These are phyloP conservation scores for Squalus acanthias DNA, from an alignment of 2,797 vertebrate species.

Conservation along the genomic window DNA sequence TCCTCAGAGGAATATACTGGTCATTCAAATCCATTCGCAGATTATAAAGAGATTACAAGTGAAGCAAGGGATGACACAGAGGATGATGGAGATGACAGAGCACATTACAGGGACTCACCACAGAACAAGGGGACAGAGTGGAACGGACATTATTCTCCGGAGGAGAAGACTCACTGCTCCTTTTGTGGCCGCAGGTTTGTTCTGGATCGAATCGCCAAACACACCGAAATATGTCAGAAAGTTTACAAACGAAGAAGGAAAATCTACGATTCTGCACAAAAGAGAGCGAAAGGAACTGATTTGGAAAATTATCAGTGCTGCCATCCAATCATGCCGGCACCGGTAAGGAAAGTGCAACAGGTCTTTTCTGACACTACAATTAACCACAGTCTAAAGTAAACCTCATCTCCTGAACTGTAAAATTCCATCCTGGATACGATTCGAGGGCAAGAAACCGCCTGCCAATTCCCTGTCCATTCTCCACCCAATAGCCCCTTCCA, in stretches of 20 bases:
- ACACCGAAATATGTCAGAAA: slow-evolving; percentile 64
- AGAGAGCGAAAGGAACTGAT: slow-evolving; percentile 68
- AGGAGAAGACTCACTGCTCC: slow-evolving; percentile 50
- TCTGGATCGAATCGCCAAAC: slow-evolving; percentile 63
- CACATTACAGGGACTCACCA: neutral
- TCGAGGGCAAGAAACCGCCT: neutral
- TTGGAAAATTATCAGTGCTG: slow-evolving; percentile 63
- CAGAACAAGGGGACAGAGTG: neutral
- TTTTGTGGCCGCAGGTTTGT: slow-evolving; percentile 68
- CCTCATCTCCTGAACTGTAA: neutral
- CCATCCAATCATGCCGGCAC: slow-evolving; percentile 44
- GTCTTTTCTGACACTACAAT: neutral
- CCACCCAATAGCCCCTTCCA: neutral
- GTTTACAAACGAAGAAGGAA: slow-evolving; percentile 57
- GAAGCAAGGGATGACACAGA: neutral
- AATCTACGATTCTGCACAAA: slow-evolving; percentile 65
- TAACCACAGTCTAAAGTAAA: neutral
- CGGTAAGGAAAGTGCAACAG: slow-evolving; percentile 47
- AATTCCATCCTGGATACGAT: slow-evolving; percentile 39
- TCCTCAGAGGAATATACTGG: neutral
- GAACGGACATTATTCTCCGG: neutral
- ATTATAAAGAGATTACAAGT: no score
- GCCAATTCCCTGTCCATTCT: neutral
- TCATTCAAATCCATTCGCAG: neutral
- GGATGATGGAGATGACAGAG: neutral